These are phyloP conservation scores for Arenicola marina DNA, from an alignment of 2,888 invertebrate species.

Conservation along the genomic window DNA sequence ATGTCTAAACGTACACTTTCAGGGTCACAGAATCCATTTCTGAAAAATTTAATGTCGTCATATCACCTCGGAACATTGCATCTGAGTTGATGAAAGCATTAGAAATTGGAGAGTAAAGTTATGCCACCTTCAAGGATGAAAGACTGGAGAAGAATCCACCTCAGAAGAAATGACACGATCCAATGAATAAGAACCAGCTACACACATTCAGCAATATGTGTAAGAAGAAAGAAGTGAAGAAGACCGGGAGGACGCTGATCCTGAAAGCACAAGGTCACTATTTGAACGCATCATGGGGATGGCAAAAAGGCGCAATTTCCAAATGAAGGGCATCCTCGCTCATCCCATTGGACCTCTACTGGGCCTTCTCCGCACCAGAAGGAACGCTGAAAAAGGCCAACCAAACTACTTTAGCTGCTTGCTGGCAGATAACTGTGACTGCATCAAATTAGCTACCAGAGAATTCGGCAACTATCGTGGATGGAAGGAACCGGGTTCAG, in stretches of 20 bases:
- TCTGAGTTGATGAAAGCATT: constrained; percentile 24
- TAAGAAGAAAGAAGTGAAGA: constrained; percentile 8
- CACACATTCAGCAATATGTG: constrained; percentile 16
- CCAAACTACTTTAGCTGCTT: constrained; percentile 17
- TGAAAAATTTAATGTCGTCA: too few relatives aligned
- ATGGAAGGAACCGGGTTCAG: constrained; percentile 28
- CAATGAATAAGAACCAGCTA: constrained; percentile 24
- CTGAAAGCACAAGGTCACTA: constrained; percentile 2
- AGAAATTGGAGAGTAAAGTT: constrained; percentile 21
- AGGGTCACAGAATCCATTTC: too few relatives aligned
- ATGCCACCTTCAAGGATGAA: constrained; percentile 27
- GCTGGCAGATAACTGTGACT: constrained; percentile 20
- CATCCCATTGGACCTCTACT: constrained; percentile 28
- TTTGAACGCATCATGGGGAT: constrained; percentile 9
- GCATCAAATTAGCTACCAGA: constrained; percentile 16
- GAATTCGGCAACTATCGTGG: constrained; percentile 22
- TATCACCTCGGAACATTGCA: constrained; percentile 21
- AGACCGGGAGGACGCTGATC: constrained; percentile 4
- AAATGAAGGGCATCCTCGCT: constrained; percentile 10
- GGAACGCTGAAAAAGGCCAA: too few relatives aligned
- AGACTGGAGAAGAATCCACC: constrained; percentile 21
- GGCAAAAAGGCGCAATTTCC: constrained; percentile 4
- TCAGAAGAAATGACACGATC: constrained; percentile 28
- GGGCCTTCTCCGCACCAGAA: constrained; percentile 18
- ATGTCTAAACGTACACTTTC: too few relatives aligned